phyloP scores from a whole-genome alignment of 2,113 vertebrate genomes.

The Micromys minutus region DNA sequence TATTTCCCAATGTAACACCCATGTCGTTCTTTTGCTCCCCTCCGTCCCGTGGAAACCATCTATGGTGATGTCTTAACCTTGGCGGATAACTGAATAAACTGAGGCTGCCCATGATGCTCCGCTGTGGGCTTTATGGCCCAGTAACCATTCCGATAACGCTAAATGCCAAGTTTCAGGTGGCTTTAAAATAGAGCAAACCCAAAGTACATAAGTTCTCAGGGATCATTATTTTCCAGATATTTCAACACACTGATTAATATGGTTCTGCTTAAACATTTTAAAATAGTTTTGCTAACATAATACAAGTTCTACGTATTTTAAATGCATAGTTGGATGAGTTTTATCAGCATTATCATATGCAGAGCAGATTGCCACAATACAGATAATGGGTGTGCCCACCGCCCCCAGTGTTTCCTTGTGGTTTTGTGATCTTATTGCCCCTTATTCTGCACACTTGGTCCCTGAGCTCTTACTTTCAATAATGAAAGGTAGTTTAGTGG shows the following conservation, averaged over 20 bases:
- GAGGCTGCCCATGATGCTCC: neutral
- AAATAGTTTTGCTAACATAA: neutral
- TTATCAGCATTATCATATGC: neutral
- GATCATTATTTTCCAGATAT: neutral
- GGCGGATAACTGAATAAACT: fast-evolving
- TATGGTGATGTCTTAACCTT: neutral
- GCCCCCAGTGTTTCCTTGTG: neutral
- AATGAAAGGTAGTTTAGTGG: neutral
- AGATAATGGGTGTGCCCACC: neutral
- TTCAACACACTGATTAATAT: neutral
- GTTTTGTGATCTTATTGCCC: neutral
- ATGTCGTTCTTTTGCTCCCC: neutral
- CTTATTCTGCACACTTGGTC: neutral
- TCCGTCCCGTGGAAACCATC: neutral
- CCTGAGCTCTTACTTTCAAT: neutral
- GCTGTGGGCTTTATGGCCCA: neutral
- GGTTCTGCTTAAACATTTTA: neutral
- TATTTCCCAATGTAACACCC: neutral
- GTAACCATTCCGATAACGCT: neutral
- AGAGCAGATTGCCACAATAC: neutral
- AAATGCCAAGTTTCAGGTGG: neutral
- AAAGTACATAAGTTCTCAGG: neutral
- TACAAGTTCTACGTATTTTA: neutral
- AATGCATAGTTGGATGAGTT: neutral
- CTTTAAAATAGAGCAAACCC: conserved; percentile 2